Evolutionary conservation across 2,797 vertebrate species (phyloP).

Genomic region (Crotalus adamanteus): DNA sequence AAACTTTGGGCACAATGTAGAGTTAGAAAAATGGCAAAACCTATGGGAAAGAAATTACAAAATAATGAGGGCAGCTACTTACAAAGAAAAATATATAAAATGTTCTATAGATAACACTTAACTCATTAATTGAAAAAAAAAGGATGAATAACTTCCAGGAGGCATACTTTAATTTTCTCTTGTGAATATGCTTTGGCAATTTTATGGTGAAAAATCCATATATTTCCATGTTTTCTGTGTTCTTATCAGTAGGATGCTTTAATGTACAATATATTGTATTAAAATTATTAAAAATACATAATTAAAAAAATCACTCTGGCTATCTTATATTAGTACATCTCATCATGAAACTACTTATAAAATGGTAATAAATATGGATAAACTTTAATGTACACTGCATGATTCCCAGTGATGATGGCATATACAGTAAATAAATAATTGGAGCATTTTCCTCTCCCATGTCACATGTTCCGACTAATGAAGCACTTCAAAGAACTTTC

Average conservation of each 20-base stretch:
- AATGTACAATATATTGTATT: constrained; percentile 19
- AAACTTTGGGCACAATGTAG: no score
- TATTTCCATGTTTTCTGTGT: constrained; percentile 40
- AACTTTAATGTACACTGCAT: constrained; percentile 35
- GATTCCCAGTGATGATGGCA: constrained; percentile 1
- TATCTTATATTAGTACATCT: constrained; percentile 38
- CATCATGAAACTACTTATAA: constrained; percentile 49
- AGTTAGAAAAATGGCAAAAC: no score
- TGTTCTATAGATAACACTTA: no score
- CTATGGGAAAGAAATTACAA: no score
- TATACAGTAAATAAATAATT: constrained; percentile 47
- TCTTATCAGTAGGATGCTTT: constrained; percentile 25
- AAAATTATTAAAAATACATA: constrained; percentile 35
- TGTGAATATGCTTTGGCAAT: constrained; percentile 59
- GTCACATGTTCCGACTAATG: no score
- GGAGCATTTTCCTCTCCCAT: constrained; percentile 41
- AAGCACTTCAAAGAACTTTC: no score
- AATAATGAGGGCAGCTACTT: no score
- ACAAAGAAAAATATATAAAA: no score
- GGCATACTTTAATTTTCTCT: constrained; percentile 53
- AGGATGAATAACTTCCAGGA: constrained; percentile 49
- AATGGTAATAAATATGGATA: constrained; percentile 57
- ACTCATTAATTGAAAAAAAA: background rate
- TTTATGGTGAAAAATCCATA: constrained; percentile 47
- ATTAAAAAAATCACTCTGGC: background rate